Percentiles rank a stretch among this genome's conserved stretches.
These are phyloP conservation scores for Odontocerum albicorne DNA, from an alignment of 2,888 invertebrate species.

Conservation along the genomic window DNA sequence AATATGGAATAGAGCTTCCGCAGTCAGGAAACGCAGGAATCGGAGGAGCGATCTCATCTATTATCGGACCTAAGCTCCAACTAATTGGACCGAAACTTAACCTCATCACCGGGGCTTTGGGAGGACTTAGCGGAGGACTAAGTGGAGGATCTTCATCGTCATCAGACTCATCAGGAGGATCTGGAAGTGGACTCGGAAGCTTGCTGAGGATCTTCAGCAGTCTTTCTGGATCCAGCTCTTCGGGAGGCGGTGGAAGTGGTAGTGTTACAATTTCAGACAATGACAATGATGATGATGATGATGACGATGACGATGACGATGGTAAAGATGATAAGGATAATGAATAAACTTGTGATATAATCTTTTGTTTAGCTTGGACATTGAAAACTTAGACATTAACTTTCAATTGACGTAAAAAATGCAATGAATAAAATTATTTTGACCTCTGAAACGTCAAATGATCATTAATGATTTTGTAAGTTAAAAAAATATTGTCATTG, in stretches of 20 bases:
- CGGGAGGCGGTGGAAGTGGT: constrained; percentile 49
- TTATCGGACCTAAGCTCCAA: constrained; percentile 71
- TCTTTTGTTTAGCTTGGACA: constrained; percentile 5
- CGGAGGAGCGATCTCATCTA: constrained; percentile 66
- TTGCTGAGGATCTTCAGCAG: constrained; percentile 32
- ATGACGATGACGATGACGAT: constrained; percentile 33
- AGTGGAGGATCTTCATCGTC: constrained; percentile 55
- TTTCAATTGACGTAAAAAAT: no score
- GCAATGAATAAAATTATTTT: no score
- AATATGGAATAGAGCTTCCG: constrained; percentile 72
- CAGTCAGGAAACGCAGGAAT: constrained; percentile 47
- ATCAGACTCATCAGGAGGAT: constrained; percentile 45
- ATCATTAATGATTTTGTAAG: no score
- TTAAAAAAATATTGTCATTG: no score
- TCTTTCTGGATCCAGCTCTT: constrained; percentile 38
- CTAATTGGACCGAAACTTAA: constrained; percentile 68
- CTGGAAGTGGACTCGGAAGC: constrained; percentile 34
- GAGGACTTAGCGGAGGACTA: constrained; percentile 61
- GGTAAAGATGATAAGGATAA: not conserved
- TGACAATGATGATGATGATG: constrained; percentile 51
- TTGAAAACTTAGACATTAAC: no score
- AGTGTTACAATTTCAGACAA: constrained; percentile 40
- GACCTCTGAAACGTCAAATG: no score
- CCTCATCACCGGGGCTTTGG: constrained; percentile 56
- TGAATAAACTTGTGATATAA: not conserved